Percentiles rank a stretch among this genome's conserved stretches.
These are phyloP conservation scores for Hepsetus odoe DNA, from an alignment of 2,113 vertebrate species.

Conservation along the genomic window DNA sequence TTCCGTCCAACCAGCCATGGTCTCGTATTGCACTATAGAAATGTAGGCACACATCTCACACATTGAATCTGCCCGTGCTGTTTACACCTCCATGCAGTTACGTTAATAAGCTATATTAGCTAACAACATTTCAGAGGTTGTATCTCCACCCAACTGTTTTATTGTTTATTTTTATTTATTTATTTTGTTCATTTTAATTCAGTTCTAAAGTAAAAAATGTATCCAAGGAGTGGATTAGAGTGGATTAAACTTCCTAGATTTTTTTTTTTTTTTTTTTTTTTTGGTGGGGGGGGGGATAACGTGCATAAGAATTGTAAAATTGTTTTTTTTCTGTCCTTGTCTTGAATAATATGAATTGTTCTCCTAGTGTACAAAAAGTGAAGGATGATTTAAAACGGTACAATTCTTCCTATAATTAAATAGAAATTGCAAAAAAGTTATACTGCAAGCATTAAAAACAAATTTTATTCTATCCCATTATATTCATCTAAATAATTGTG, in stretches of 20 bases:
- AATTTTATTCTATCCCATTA: neutral
- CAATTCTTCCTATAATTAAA: no score
- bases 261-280: neutral
- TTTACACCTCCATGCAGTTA: slow-evolving; percentile 24
- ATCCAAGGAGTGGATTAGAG: slow-evolving; percentile 32
- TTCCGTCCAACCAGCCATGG: neutral
- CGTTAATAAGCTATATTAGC: slow-evolving; percentile 53
- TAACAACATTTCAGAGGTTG: slow-evolving; percentile 28
- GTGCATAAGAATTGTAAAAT: neutral
- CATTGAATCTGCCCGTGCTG: neutral
- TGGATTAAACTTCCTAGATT: neutral
- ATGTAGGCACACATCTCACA: slow-evolving; percentile 29
- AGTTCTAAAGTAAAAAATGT: slow-evolving; percentile 30
- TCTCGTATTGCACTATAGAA: slow-evolving; percentile 7
- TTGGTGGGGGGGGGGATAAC: no score
- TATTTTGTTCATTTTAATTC: neutral
- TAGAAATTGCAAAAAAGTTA: neutral
- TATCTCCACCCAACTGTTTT: neutral
- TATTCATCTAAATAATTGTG: neutral
- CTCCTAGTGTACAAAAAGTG: slow-evolving; percentile 8
- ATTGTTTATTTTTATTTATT: neutral
- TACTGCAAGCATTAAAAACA: neutral
- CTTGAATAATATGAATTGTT: slow-evolving; percentile 11
- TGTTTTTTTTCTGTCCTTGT: neutral
- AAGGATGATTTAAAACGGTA: slow-evolving; percentile 18